A percentile compares a stretch with the other conserved stretches of the same genome.
Conservation (phyloP, 1,140 invertebrate species). For the Odontomachus brunneus region DNA sequence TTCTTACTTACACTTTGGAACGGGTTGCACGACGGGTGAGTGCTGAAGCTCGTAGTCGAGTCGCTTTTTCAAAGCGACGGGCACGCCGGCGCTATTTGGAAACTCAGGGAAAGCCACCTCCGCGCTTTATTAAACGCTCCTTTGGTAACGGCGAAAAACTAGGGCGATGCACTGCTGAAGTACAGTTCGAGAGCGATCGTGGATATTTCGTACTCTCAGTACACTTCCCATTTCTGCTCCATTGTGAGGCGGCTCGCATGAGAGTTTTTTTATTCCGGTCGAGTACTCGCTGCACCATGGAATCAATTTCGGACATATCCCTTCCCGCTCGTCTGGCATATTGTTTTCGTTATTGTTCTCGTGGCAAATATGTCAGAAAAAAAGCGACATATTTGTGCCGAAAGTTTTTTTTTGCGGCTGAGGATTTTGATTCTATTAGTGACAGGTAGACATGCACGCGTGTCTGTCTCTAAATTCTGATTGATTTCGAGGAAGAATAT, state of each 20-base stretch:
- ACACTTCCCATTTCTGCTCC: slow-evolving; percentile 38
- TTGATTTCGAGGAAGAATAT: too few species aligned
- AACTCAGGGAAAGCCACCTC: slow-evolving; percentile 40
- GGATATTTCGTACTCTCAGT: slow-evolving; percentile 40
- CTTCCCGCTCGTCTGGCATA: background rate
- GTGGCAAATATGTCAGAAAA: slow-evolving; percentile 17
- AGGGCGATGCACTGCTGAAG: slow-evolving; percentile 23
- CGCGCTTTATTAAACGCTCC: slow-evolving; percentile 51
- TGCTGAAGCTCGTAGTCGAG: background rate
- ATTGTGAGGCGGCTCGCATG: slow-evolving; percentile 24
- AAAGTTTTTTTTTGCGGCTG: background rate
- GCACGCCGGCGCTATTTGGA: slow-evolving; percentile 41
- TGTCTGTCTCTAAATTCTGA: background rate
- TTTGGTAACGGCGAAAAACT: slow-evolving; percentile 43
- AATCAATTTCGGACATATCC: slow-evolving; percentile 33
- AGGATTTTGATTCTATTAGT: background rate
- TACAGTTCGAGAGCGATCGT: slow-evolving; percentile 39
- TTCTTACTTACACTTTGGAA: slow-evolving; percentile 12
- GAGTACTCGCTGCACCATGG: background rate
- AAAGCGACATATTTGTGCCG: background rate
- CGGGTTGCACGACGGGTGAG: background rate
- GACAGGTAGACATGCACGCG: background rate
- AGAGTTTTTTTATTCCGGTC: slow-evolving; percentile 24
- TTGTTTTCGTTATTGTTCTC: slow-evolving; percentile 26
- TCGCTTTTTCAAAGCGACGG: slow-evolving; percentile 27